phyloP scores from a whole-genome alignment of 2,797 vertebrate genomes.

The Acanthurus leucopareius region DNA sequence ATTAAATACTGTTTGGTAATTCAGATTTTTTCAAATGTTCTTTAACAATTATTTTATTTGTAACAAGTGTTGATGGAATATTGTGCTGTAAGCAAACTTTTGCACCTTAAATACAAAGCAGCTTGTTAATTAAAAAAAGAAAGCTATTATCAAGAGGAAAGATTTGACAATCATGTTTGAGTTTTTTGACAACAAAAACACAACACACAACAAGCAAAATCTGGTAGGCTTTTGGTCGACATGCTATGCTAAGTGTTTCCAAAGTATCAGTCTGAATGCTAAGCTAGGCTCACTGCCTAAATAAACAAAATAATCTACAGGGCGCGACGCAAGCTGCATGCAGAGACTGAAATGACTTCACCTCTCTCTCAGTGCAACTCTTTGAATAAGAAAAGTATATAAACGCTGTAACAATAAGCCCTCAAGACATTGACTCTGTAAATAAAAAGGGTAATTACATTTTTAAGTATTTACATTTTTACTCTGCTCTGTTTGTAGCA shows the following conservation, averaged over 20 bases:
- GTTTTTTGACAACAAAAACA: background rate
- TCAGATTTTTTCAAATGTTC: background rate
- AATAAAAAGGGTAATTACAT: conserved; percentile 13
- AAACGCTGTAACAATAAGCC: background rate
- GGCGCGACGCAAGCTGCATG: no score
- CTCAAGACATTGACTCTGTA: background rate
- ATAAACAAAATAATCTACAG: no score
- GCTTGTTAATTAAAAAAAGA: background rate
- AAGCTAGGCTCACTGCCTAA: background rate
- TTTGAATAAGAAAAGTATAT: background rate
- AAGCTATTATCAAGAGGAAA: background rate
- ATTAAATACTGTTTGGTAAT: conserved; percentile 19
- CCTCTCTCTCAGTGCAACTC: background rate
- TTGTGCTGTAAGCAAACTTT: background rate
- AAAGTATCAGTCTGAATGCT: conserved; percentile 8
- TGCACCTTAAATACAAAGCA: background rate
- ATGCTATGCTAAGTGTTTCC: background rate
- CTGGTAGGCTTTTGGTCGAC: background rate
- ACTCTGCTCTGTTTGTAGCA: conserved; percentile 34
- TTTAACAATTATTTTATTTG: background rate
- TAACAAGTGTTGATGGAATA: background rate
- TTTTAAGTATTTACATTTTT: conserved; percentile 18
- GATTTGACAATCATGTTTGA: background rate
- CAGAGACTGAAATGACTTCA: background rate
- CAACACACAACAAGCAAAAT: background rate